Evolutionary conservation across 2,797 vertebrate species (phyloP).

Genomic region (Enteromius paludinosus): DNA sequence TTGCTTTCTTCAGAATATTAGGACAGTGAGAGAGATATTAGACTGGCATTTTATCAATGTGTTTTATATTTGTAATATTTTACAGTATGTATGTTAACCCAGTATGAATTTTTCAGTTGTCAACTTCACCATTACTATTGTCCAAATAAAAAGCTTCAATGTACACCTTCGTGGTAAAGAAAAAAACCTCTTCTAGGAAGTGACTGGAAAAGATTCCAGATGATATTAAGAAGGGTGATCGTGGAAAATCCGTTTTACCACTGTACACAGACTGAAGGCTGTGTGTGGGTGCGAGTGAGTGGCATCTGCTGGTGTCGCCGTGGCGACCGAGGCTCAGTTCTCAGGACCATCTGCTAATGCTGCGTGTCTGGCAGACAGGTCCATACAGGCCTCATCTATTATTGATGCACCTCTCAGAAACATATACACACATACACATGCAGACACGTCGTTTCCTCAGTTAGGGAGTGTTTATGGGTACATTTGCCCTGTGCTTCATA

Average conservation of each 20-base stretch:
- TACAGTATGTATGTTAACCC: neutral
- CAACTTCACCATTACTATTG: neutral
- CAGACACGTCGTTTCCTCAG: conserved; percentile 30
- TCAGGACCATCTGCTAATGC: conserved; percentile 61
- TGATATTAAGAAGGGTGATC: neutral
- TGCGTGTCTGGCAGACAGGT: conserved; percentile 58
- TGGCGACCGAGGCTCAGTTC: conserved; percentile 49
- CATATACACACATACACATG: conserved; percentile 39
- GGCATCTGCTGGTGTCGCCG: conserved; percentile 44
- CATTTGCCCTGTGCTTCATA: conserved; percentile 20
- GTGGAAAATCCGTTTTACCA: conserved; percentile 14
- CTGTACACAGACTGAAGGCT: conserved; percentile 9
- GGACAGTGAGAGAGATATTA: neutral
- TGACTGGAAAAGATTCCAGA: neutral
- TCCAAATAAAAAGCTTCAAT: neutral
- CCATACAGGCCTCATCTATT: conserved; percentile 60
- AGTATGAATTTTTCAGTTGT: neutral
- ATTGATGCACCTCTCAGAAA: conserved; percentile 60
- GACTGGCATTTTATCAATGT: neutral
- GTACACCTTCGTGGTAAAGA: neutral
- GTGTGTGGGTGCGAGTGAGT: conserved; percentile 39
- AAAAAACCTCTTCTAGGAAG: neutral
- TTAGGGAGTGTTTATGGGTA: conserved; percentile 48
- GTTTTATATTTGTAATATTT: neutral
- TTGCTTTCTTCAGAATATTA: neutral